Percentiles rank a stretch among this genome's conserved stretches.
Conservation (phyloP, 2,888 invertebrate species). For the Stenurella melanura region DNA sequence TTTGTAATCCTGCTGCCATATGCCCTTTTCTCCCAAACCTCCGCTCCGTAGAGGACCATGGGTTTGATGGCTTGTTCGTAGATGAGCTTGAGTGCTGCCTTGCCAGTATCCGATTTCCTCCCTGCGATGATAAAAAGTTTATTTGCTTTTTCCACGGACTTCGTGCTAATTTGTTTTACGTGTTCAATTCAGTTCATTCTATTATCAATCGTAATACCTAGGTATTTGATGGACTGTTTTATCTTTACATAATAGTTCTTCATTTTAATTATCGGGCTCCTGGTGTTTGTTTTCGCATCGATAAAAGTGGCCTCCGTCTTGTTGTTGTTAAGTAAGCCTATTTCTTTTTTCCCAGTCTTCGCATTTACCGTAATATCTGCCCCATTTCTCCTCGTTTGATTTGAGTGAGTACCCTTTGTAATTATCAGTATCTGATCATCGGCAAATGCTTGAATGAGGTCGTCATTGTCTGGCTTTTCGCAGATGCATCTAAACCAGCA, state of each 20-base stretch:
- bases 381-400: not conserved
- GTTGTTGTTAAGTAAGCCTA: not conserved
- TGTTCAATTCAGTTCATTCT: not conserved
- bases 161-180: not conserved
- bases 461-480: not conserved
- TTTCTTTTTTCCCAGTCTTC: not conserved
- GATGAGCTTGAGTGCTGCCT: not conserved
- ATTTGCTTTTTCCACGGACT: not conserved
- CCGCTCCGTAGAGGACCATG: not conserved
- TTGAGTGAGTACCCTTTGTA: not conserved
- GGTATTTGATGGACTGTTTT: not conserved
- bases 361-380: not conserved
- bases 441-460: not conserved
- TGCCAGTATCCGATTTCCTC: conserved; percentile 2
- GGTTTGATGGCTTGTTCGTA: not conserved
- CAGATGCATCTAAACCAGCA: conserved; percentile 16
- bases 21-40: not conserved
- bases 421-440: not conserved
- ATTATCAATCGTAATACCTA: not conserved
- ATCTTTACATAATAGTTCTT: not conserved
- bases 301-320: not conserved
- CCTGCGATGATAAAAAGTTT: not conserved
- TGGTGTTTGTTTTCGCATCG: not conserved
- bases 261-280: not conserved
- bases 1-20: not conserved